Evolutionary conservation across 2,888 invertebrate species (phyloP).

Genomic region (Mantis religiosa): DNA sequence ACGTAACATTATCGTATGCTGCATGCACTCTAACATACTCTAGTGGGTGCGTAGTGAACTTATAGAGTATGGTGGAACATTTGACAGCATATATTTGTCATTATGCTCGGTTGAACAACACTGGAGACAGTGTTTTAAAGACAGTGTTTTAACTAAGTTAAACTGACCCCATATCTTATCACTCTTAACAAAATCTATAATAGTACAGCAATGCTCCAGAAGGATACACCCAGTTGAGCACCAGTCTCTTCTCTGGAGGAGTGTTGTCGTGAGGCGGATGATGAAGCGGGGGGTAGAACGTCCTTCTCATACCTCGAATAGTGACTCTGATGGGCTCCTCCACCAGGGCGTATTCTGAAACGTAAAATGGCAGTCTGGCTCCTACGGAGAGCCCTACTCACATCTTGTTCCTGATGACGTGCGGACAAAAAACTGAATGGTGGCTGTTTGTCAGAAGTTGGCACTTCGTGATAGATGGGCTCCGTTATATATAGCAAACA

Average conservation of each 20-base stretch:
- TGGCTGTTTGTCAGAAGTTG: not conserved
- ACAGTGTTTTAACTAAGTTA: no score
- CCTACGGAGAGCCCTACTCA: not conserved
- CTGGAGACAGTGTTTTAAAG: no score
- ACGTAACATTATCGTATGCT: no score
- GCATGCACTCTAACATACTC: no score
- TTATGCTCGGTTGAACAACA: no score
- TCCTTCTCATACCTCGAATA: slow-evolving; percentile 74
- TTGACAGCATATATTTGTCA: no score
- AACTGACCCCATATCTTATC: no score
- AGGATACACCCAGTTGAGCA: slow-evolving; percentile 91
- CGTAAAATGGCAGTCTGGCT: slow-evolving; percentile 3
- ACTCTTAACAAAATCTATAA: no score
- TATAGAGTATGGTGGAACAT: no score
- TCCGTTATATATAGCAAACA: not conserved
- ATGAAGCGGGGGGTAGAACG: slow-evolving; percentile 83
- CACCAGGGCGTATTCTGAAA: slow-evolving; percentile 72
- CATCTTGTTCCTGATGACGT: not conserved
- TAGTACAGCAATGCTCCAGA: slow-evolving; percentile 35
- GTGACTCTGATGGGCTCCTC: slow-evolving; percentile 82
- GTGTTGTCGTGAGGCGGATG: slow-evolving; percentile 79
- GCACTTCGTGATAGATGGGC: not conserved
- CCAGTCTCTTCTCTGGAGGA: slow-evolving; percentile 82
- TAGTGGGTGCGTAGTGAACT: no score
- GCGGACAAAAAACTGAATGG: not conserved